Evolutionary conservation across 2,113 vertebrate genomes (phyloP).

Genomic region (Miniopterus natalensis): DNA sequence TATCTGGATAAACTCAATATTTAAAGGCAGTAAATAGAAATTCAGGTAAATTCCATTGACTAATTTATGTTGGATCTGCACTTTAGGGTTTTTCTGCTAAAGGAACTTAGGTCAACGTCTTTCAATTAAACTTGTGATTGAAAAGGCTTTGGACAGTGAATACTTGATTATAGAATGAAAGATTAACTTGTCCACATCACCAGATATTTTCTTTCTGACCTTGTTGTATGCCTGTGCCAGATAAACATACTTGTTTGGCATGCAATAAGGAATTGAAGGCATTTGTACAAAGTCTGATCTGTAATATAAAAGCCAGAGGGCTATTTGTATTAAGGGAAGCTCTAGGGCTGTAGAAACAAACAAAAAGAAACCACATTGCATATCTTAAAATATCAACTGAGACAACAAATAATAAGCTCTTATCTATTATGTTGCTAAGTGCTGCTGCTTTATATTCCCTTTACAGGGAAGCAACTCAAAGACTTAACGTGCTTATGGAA

Average conservation of each 20-base stretch:
- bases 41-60: not conserved
- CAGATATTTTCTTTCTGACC: constrained; percentile 31
- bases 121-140: not conserved
- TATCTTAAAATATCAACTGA: not conserved
- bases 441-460: not conserved
- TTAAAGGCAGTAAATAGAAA: constrained; percentile 4
- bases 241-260: constrained; percentile 4
- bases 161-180: not conserved
- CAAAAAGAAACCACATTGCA: not conserved
- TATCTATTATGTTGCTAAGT: not conserved
- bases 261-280: not conserved
- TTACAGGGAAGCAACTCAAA: not conserved
- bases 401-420: not conserved
- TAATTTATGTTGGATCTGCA: not conserved
- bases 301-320: not conserved
- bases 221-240: not conserved
- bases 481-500: not conserved
- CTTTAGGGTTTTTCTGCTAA: not conserved
- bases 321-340: not conserved
- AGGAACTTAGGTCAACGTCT: not conserved
- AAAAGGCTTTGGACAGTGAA: not conserved
- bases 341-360: not conserved
- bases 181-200: not conserved
- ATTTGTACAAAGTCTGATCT: constrained; percentile 37
- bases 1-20: not conserved